Evolutionary conservation across 2,797 vertebrate species (phyloP).

Genomic region (Carduelis carduelis): DNA sequence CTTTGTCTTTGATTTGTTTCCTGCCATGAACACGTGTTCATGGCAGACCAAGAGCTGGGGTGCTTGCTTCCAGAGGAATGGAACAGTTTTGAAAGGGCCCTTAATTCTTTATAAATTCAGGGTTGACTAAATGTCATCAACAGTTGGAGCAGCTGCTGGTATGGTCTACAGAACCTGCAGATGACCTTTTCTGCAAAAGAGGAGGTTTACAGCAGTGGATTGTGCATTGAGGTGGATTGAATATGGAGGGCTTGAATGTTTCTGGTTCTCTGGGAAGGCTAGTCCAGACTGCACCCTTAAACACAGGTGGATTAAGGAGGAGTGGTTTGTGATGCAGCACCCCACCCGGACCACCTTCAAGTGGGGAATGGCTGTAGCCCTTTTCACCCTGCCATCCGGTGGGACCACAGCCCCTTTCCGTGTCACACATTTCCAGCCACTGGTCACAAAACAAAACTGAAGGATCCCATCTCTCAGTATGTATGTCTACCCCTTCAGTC

Average conservation of each 20-base stretch:
- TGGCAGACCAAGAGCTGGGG: not conserved
- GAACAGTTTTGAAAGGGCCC: not conserved
- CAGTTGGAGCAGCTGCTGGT: not conserved
- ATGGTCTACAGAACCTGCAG: not conserved
- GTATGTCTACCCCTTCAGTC: not conserved
- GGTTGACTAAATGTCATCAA: not conserved
- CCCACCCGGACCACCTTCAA: not conserved
- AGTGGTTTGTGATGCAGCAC: not conserved
- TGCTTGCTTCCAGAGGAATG: not conserved
- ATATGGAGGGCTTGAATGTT: not conserved
- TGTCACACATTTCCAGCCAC: not conserved
- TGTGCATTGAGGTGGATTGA: not conserved
- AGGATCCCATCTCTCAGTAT: not conserved
- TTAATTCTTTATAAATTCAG: not conserved
- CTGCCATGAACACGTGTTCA: not conserved
- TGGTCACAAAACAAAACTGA: not conserved
- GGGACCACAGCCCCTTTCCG: not conserved
- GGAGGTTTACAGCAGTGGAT: not conserved
- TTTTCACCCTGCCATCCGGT: not conserved
- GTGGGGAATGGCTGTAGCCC: not conserved
- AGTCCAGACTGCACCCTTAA: not conserved
- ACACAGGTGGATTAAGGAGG: not conserved
- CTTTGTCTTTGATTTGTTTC: not conserved
- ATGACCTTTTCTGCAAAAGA: not conserved
- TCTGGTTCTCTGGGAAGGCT: not conserved